A percentile compares a stretch with the other conserved stretches of the same genome.
Evolutionary conservation across 2,888 invertebrate genomes (phyloP).

Genomic region (Tipula unca): DNA sequence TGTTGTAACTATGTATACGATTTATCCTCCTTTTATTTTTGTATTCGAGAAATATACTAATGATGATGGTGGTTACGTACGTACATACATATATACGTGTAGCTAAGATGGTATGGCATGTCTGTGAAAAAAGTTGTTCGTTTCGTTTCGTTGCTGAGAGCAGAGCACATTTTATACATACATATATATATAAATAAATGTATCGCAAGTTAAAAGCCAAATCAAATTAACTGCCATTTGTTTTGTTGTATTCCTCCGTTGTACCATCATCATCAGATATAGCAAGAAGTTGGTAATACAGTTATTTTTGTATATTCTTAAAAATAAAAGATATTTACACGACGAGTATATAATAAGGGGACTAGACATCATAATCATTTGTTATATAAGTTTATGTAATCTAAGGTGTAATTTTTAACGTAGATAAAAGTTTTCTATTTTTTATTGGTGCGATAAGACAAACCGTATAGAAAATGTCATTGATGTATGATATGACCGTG

Average conservation of each 20-base stretch:
- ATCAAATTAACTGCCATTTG: not conserved
- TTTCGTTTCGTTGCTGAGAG: not conserved
- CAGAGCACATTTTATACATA: not conserved
- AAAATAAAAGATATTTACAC: not conserved
- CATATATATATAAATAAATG: not conserved
- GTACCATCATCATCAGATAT: not conserved
- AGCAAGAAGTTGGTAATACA: not conserved
- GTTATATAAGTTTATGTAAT: not conserved
- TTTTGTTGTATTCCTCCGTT: not conserved
- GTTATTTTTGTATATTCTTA: not conserved
- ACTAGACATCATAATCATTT: constrained; percentile 4
- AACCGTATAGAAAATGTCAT: not conserved
- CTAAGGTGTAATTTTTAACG: not conserved
- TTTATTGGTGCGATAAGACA: not conserved
- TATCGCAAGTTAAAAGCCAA: not conserved
- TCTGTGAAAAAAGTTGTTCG: not conserved
- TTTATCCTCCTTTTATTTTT: not conserved
- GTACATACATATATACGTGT: too few species aligned
- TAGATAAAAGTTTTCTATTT: not conserved
- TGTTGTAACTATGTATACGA: not conserved
- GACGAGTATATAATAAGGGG: not conserved
- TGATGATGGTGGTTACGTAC: not conserved
- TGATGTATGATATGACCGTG: not conserved
- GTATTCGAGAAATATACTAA: not conserved
- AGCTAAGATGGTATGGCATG: not conserved